Evolutionary conservation across 2,113 vertebrate species (phyloP).

Genomic region (Poecilia latipinna): DNA sequence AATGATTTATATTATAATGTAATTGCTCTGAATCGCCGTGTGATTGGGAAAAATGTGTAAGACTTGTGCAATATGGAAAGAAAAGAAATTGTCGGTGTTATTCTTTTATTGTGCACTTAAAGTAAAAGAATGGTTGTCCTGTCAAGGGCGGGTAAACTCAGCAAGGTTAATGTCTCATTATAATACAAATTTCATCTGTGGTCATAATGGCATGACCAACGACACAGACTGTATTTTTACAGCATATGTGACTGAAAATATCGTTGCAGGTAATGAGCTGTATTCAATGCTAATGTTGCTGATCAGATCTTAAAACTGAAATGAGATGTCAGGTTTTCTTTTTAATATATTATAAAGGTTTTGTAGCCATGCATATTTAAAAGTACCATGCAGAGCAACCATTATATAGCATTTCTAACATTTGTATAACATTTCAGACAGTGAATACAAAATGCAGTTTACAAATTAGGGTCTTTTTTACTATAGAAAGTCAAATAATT

Average conservation of each 20-base stretch:
- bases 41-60: no score
- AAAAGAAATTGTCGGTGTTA: neutral
- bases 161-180: constrained; percentile 26
- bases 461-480: no score
- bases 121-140: constrained; percentile 11
- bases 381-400: neutral
- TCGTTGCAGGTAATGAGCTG: constrained; percentile 22
- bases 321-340: no score
- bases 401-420: no score
- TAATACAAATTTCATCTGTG: constrained; percentile 20
- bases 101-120: constrained; percentile 10
- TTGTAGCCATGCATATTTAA: no score
- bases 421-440: no score
- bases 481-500: no score
- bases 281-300: constrained; percentile 12
- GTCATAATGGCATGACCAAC: constrained; percentile 11
- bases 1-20: no score
- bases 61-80: neutral
- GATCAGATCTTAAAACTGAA: no score
- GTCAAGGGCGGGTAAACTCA: constrained; percentile 22
- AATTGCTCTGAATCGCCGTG: no score
- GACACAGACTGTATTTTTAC: constrained; percentile 7
- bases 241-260: constrained; percentile 25
- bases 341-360: no score
- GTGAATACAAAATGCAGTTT: no score